Percentiles rank a stretch among this genome's conserved stretches.
Conservation (phyloP, 2,888 invertebrate species). For the Glyphotaelius pellucidus region DNA sequence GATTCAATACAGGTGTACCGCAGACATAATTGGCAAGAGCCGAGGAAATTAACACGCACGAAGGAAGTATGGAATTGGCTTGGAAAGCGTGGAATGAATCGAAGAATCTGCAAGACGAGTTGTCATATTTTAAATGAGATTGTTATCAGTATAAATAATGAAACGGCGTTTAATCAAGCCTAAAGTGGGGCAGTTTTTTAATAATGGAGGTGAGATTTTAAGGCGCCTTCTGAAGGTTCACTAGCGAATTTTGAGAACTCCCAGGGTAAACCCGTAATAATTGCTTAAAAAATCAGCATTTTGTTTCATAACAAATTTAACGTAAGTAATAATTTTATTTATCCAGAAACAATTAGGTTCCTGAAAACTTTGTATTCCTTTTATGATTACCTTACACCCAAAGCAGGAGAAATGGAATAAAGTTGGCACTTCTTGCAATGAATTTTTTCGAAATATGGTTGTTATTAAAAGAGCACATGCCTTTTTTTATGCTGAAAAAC, state of each 20-base stretch:
- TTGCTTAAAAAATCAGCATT: too few relatives aligned
- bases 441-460: too few relatives aligned
- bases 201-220: neutral
- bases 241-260: neutral
- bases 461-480: too few relatives aligned
- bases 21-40: neutral
- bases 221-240: neutral
- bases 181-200: neutral
- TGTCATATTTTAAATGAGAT: constrained; percentile 8
- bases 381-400: too few relatives aligned
- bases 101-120: neutral
- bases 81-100: constrained; percentile 8
- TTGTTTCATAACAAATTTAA: too few relatives aligned
- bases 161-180: neutral
- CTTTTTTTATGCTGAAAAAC: too few relatives aligned
- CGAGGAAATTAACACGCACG: constrained; percentile 14
- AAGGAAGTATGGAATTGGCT: neutral
- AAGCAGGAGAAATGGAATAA: too few relatives aligned
- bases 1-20: constrained; percentile 3
- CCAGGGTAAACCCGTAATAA: neutral
- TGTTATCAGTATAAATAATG: neutral
- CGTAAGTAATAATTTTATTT: too few relatives aligned
- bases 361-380: too few relatives aligned
- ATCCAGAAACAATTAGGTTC: too few relatives aligned
- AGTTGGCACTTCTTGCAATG: too few relatives aligned